Base-by-base conservation (phyloP, 2,888 invertebrate species). In the Operophtera brumata region DNA sequence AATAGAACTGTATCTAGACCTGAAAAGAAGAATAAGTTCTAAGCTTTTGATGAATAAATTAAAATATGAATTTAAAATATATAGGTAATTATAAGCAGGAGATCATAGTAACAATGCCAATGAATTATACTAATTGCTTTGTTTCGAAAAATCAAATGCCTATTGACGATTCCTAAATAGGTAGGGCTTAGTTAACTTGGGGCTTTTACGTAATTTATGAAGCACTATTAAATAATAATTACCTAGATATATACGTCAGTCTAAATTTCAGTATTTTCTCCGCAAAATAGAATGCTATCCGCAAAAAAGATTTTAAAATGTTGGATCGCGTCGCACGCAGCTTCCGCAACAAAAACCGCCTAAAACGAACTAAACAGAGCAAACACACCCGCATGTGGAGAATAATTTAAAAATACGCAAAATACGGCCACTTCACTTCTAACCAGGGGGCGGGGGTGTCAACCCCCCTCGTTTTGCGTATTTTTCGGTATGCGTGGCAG, bases 401-500 rank as follows among this genome's bases (percentile, higher is more conserved):
- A 80, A 88, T 88, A 87, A 88, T 88, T 88, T 89, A 87, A 90
- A 90, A 90, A 85, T 89, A 89, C 89, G 88, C 88, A 89, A 89
- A 90, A 88, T 86, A 88, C 87, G 78, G 86, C 77, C 86, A 90
- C 89, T 84, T 82, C 83, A 82, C 75, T 85, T 88, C 87, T 87
- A 87, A 86, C 87, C 83, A 76, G 78, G 76, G 77, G 78, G 77
- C 75, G 73, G 79, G 76, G 73, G 79, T 75, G 72, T 67, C 67
- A 59, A 58, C 69, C 73, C 70, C 78, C 63, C 77, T 71, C 76
- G 72, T 77, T 82, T 86, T 88, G 87, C 89, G 89, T 89, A 90
- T 90, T 90, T 90, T 90, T 89, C 88, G 89, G 89, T 87, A 89
- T 87, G 89, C 89, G 89, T 89, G 86, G 87, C 89, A 90, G 89